Evolutionary conservation across 2,113 vertebrate species (phyloP), one percentile per base, ranked within the genome.

Genomic region (Benitochromis conjunctus): DNA sequence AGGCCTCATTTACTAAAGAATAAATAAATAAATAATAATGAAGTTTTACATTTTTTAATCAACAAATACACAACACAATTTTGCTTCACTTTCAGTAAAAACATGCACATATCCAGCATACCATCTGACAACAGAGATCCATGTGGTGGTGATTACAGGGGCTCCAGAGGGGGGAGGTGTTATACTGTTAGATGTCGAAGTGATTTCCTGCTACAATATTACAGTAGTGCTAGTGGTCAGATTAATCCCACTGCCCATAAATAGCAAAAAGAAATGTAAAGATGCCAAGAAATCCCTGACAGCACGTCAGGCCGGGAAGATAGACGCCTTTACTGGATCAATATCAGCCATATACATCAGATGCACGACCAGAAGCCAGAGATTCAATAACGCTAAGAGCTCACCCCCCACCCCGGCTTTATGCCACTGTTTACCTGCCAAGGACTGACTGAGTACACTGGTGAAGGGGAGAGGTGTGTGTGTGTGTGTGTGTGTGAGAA

Each of bases 361-460:
- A 89, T 91, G 92, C 87, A 83, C 93, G 92, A 56, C 89, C 79
- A 51, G 82, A 85, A 89, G 83, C 94, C 82, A 88, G 88, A 88
- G 93, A 94, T 96, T 97, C 97, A 97, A 97, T 97, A 97, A 96
- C 96, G 96, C 97, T 97, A 97, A 97, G 96, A 96, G 96, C 94
- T 88, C 62, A 66, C 62, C 34, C 62, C 34, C 62, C 62, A 38
- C 41, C 62, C 19, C 66, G 31, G 58, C 53, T 86, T 64, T 51
- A 79, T 16, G 64, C 64, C 80, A 86, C 85, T 91, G 87, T 93
- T 94, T 88, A 92, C 92, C 86, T 94, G 94, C 92, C 92, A 90
- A 88, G 82, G 84, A 93, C 36, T 85, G 91, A 91, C 85, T 38
- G 85, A 92, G 86, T 89, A 16, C 84, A 82, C 81, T 82, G 82